Conservation (phyloP, 2,797 vertebrate species). For the Hephaestus fuliginosus region DNA sequence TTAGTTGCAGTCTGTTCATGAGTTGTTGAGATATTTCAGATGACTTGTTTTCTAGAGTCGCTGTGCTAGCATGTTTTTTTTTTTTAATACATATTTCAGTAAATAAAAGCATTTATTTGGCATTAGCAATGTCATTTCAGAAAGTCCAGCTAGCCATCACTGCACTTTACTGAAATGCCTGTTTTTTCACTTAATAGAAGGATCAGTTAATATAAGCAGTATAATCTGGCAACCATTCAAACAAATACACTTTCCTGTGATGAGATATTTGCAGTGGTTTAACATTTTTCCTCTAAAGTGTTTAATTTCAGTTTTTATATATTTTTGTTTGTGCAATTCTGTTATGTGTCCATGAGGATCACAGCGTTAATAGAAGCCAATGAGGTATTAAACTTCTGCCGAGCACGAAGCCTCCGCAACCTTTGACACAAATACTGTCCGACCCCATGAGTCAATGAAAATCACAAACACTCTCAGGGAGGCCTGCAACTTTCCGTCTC, state of each 20-base stretch:
- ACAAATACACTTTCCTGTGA: neutral
- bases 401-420: conserved; percentile 21
- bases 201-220: neutral
- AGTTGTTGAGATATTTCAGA: neutral
- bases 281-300: neutral
- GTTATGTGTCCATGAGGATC: neutral
- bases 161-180: neutral
- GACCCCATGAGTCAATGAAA: conserved; percentile 45
- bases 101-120: neutral
- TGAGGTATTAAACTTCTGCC: conserved; percentile 4
- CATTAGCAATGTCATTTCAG: neutral
- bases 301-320: neutral
- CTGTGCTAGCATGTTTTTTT: neutral
- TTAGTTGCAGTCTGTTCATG: too few relatives aligned
- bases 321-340: neutral
- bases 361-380: neutral
- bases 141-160: neutral
- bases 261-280: neutral
- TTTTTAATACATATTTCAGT: too few relatives aligned
- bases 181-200: neutral
- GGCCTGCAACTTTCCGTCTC: conserved; percentile 43
- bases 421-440: conserved; percentile 63
- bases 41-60: neutral
- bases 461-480: conserved; percentile 35
- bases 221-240: neutral